Percentiles rank a stretch among this genome's conserved stretches.
phyloP scores from a whole-genome alignment of 2,113 vertebrate species.

The Nymphicus hollandicus region DNA sequence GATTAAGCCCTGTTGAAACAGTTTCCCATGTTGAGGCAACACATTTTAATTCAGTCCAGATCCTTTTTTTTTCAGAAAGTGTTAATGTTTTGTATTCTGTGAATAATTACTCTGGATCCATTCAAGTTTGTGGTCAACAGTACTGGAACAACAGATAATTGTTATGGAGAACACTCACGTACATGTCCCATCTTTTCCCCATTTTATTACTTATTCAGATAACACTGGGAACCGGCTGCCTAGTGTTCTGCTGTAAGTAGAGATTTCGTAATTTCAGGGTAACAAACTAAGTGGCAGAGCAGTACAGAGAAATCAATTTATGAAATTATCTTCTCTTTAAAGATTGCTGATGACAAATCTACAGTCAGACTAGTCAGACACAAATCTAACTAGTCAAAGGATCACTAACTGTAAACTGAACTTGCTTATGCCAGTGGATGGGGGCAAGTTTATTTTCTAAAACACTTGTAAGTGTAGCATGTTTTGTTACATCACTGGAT shows the following conservation, averaged over 20 bases:
- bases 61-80: background rate
- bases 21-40: background rate
- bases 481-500: background rate
- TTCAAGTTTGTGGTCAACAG: background rate
- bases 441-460: background rate
- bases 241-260: background rate
- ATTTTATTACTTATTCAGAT: background rate
- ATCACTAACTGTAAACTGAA: background rate
- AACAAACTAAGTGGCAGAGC: background rate
- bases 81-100: background rate
- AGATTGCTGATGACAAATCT: background rate
- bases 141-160: background rate
- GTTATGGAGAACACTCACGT: rapidly evolving
- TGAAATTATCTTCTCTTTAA: background rate
- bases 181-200: background rate
- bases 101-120: background rate
- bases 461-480: background rate
- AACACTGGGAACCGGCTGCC: background rate
- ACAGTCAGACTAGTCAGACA: background rate
- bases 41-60: background rate
- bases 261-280: background rate
- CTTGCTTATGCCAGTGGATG: background rate
- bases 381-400: background rate
- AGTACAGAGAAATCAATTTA: background rate
- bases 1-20: background rate